phyloP scores from a whole-genome alignment of 2,888 invertebrate species.

The Limnephilus marmoratus region DNA sequence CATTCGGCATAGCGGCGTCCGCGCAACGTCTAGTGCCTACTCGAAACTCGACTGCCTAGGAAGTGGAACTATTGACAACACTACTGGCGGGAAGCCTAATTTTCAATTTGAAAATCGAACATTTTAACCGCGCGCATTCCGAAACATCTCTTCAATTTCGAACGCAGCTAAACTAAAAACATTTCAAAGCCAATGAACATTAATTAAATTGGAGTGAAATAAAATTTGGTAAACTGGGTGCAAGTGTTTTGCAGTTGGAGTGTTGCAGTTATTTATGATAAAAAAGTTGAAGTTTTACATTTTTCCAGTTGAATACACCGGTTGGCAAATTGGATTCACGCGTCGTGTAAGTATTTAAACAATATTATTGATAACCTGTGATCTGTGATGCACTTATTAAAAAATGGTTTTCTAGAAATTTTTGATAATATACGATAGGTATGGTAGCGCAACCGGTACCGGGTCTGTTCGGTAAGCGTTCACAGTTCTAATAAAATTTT shows the following conservation, averaged over 20 bases:
- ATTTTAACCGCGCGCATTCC: neutral
- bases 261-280: neutral
- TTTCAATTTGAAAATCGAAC: constrained; percentile 10
- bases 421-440: too few relatives aligned
- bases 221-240: neutral
- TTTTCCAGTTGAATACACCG: constrained; percentile 19
- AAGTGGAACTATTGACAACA: neutral
- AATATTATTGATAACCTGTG: neutral
- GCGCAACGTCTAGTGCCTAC: constrained; percentile 39
- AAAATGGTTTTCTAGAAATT: too few relatives aligned
- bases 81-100: neutral
- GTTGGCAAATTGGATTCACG: neutral
- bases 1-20: constrained; percentile 41
- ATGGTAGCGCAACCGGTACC: neutral
- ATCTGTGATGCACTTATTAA: neutral
- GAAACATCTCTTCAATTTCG: neutral
- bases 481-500: neutral
- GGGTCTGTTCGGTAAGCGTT: neutral
- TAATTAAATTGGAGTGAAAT: neutral
- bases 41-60: neutral
- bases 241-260: constrained; percentile 11
- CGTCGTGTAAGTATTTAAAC: neutral
- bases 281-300: neutral
- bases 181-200: neutral
- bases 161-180: neutral